Base-by-base conservation (phyloP, 2,113 vertebrate species). In the Erinaceus europaeus region DNA sequence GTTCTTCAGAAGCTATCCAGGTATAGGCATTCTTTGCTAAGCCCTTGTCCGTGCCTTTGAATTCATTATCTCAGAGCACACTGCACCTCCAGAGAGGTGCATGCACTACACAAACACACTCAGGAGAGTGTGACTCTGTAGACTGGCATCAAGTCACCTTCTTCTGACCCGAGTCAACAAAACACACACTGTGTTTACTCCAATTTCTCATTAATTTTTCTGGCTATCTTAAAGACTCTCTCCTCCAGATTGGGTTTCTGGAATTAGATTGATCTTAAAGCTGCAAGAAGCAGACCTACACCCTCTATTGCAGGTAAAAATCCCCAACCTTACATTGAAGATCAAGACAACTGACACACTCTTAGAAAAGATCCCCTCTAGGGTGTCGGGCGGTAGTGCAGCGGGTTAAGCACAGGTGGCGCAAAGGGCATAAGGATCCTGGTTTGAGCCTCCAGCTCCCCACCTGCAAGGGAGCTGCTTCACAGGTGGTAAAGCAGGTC, bases 1-100 rank as follows among this genome's bases (percentile, higher is more conserved):
- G 86, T 92, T 94, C 84, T 94, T 75, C 72, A 90, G 89, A 91
- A 90, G 87, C 81, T 77, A 73, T 82, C 92, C 89, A 77, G 68
- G 73, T 90, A 68, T 59, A 89, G 34, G 72, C 67, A 79, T 89
- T 92, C 92, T 92, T 53, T 65, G 59, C 85, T 80, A 71, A 95
- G 78, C 90, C 46, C 62, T 68, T 48, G 14, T 67, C 69, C 25
- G 1, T 92, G 94, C 61, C 89, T 91, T 55, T 93, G 94, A 95
- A 96, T 94, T 90, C 90, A 91, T 94, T 95, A 96, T 80, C 90
- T 65, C 6, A 0, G 57, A 80, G 44, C 23, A 17, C 74, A 42
- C 46, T 15, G 44, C 14, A 21, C 38, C 42, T 42, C 69, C 81
- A 44, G n/a, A 87, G 71, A 92, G 80, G 79, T 76, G 48, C 29